Evolutionary conservation across 2,888 invertebrate genomes (phyloP).

Genomic region (Coremacera marginata): DNA sequence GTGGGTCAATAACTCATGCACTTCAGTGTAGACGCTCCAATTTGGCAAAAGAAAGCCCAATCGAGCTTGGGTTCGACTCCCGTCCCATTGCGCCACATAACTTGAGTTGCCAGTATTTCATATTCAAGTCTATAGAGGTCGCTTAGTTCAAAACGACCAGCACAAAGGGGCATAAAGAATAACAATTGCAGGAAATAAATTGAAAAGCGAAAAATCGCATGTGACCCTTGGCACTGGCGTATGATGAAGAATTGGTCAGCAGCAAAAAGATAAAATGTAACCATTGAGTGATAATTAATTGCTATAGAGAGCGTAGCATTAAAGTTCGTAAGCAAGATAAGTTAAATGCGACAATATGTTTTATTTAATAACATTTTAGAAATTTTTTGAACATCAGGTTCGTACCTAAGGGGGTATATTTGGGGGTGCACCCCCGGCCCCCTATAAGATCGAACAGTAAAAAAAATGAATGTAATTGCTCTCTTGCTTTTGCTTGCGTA

Average conservation of each 20-base stretch:
- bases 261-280: not conserved
- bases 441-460: too few relatives aligned
- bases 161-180: not conserved
- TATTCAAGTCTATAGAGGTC: conserved; percentile 19
- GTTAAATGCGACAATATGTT: too few relatives aligned
- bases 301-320: too few relatives aligned
- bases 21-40: not conserved
- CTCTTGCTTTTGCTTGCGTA: too few relatives aligned
- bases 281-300: conserved; percentile 15
- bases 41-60: conserved; percentile 33
- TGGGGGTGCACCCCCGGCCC: too few relatives aligned
- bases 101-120: conserved; percentile 8
- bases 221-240: conserved; percentile 7
- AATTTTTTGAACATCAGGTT: too few relatives aligned
- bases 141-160: not conserved
- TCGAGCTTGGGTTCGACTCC: not conserved
- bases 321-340: too few relatives aligned
- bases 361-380: too few relatives aligned
- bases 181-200: conserved; percentile 18
- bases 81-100: not conserved
- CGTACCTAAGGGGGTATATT: too few relatives aligned
- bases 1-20: not conserved
- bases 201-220: conserved; percentile 11
- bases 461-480: too few relatives aligned
- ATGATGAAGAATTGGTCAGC: not conserved